Percentiles rank a stretch among this genome's conserved stretches.
Conservation (phyloP, 2,113 vertebrate genomes). For the Urocynchramus pylzowi region DNA sequence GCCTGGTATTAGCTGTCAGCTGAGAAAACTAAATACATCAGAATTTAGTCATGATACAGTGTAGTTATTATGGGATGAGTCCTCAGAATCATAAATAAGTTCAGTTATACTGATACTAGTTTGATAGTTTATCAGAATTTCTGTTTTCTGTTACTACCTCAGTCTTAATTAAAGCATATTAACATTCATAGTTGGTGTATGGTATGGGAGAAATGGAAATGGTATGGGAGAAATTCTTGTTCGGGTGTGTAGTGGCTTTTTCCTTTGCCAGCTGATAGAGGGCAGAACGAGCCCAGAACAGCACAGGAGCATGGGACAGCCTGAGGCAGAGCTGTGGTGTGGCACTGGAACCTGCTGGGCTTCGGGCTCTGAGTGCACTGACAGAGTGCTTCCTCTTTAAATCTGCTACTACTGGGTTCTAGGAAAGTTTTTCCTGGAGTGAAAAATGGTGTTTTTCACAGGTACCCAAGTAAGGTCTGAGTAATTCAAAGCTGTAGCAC, state of each 20-base stretch:
- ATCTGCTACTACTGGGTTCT: background rate
- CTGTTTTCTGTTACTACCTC: background rate
- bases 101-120: background rate
- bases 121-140: background rate
- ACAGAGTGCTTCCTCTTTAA: background rate
- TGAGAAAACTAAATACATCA: background rate
- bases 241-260: background rate
- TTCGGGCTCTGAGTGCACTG: background rate
- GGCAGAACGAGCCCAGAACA: background rate
- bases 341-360: background rate
- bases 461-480: background rate
- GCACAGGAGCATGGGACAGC: rapidly evolving
- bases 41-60: background rate
- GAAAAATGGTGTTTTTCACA: background rate
- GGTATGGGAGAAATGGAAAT: background rate
- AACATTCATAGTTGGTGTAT: background rate
- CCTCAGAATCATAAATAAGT: background rate
- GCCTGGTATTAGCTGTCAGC: background rate
- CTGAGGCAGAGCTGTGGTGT: background rate
- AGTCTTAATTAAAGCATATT: background rate
- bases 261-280: background rate
- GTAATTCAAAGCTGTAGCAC: background rate
- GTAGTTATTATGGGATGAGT: background rate
- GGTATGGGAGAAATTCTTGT: background rate
- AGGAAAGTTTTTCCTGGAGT: background rate